These are phyloP conservation scores for Alces alces DNA, from an alignment of 2,113 vertebrate species.

Conservation along the genomic window DNA sequence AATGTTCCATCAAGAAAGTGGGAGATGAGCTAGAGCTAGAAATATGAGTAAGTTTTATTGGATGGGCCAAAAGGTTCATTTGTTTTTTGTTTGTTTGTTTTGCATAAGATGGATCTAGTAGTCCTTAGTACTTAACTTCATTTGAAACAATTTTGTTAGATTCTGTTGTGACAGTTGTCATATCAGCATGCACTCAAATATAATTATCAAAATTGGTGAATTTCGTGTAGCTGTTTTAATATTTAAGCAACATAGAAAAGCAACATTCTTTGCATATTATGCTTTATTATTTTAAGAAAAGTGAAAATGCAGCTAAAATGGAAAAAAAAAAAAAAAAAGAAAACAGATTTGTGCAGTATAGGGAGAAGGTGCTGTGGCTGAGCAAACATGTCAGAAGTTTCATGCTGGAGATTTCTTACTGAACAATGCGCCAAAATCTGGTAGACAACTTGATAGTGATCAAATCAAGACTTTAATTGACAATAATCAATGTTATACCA, in stretches of 20 bases:
- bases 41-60: not conserved
- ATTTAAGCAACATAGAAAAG: not conserved
- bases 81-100: not conserved
- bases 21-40: not conserved
- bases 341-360: not conserved
- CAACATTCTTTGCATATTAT: not conserved
- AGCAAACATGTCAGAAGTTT: not conserved
- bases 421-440: not conserved
- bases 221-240: not conserved
- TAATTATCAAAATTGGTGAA: not conserved
- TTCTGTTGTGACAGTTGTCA: not conserved
- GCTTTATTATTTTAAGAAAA: not conserved
- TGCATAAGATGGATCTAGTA: not conserved
- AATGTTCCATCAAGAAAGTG: not conserved
- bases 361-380: not conserved
- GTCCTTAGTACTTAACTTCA: not conserved
- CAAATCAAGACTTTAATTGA: not conserved
- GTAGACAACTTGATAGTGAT: not conserved
- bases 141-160: not conserved
- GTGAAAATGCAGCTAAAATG: not conserved
- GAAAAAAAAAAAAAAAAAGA: accelerated
- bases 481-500: not conserved
- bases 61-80: not conserved
- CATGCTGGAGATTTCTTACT: not conserved
- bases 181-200: not conserved